phyloP scores from a whole-genome alignment of 2,113 vertebrate species.

The Neodontobutis hainanensis region DNA sequence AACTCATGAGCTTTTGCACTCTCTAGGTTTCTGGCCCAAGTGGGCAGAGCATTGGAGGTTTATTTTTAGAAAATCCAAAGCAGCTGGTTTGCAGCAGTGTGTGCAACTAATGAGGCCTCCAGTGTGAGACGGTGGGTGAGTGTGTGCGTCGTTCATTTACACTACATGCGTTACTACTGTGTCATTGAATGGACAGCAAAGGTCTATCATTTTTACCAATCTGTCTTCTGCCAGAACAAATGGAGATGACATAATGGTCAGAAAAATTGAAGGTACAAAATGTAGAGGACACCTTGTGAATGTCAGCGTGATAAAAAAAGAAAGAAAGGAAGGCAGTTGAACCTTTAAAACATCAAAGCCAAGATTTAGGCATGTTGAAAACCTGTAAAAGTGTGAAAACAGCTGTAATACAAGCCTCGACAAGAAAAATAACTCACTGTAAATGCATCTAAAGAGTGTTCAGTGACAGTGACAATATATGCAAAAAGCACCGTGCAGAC shows the following conservation, averaged over 20 bases:
- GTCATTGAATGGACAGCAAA: background rate
- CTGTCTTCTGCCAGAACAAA: background rate
- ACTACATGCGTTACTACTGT: conserved; percentile 7
- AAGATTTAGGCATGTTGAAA: too few relatives aligned
- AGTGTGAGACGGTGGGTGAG: background rate
- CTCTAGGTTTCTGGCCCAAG: conserved; percentile 19
- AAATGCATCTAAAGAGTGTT: too few relatives aligned
- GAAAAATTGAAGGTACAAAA: background rate
- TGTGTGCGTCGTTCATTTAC: conserved; percentile 1
- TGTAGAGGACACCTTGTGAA: background rate
- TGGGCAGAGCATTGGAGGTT: conserved; percentile 23
- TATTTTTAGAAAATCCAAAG: conserved; percentile 51
- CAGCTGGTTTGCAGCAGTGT: conserved; percentile 44
- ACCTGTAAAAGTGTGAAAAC: too few relatives aligned
- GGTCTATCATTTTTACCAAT: background rate
- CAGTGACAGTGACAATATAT: too few relatives aligned
- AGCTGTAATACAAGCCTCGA: too few relatives aligned
- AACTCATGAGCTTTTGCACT: conserved; percentile 1
- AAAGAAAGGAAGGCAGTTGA: background rate
- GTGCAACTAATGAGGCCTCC: conserved; percentile 59
- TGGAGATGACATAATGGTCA: background rate
- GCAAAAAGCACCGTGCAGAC: too few relatives aligned
- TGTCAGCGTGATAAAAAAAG: background rate
- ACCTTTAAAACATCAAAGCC: background rate
- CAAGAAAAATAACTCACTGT: too few relatives aligned